Base-by-base conservation (phyloP, 2,888 invertebrate genomes). In the Drosophila pseudotakahashii region DNA sequence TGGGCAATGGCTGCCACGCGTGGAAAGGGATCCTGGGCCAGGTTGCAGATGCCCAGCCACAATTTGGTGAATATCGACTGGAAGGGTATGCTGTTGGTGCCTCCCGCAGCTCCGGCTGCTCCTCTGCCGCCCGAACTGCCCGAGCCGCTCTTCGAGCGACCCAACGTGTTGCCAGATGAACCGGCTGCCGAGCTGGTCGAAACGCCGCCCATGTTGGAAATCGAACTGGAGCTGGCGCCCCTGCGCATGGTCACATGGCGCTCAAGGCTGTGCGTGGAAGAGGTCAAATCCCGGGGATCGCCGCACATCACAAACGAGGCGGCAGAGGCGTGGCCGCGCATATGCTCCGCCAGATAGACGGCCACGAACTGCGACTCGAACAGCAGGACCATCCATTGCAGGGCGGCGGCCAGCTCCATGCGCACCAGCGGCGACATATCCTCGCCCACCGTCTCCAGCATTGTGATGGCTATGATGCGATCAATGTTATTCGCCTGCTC, bases 401-500 rank as follows among this genome's bases (percentile, higher is more conserved):
- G 92, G 63, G 98, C 98, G 51, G 97, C 96, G 0, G 97, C 95
- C 67, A 98, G 93, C 93, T 99, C 97, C 89, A 95, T 93, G 76
- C 99, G 94, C 76, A 98, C 98, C 81, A 98, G 93, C 69, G 96
- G 96, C 81, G 97, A 96, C 93, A 97, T 97, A 93, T 99, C 98
- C 79, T 94, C 93, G 39, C 95, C 94, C 78, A 96, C 94, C 36
- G 95, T 95, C 88, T 95, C 95, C 57, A 97, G 94, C 77, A 99
- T 93, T 60, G 95, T 96, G 93, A 97, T 96, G 73, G 97, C 98
- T 76, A 99, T 96, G 83, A 96, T 96, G 89, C 98, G 97, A 93
- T 98, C 98, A 68, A 98, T 97, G 90, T 96, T 97, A 92, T 97
- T 97, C 45, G 98, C 98, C 92, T 99, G 98, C 89, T 98, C 98